A percentile compares a stretch with the other conserved stretches of the same genome.
Conservation (phyloP, 2,113 vertebrate species). For the Typhlomys cinereus region DNA sequence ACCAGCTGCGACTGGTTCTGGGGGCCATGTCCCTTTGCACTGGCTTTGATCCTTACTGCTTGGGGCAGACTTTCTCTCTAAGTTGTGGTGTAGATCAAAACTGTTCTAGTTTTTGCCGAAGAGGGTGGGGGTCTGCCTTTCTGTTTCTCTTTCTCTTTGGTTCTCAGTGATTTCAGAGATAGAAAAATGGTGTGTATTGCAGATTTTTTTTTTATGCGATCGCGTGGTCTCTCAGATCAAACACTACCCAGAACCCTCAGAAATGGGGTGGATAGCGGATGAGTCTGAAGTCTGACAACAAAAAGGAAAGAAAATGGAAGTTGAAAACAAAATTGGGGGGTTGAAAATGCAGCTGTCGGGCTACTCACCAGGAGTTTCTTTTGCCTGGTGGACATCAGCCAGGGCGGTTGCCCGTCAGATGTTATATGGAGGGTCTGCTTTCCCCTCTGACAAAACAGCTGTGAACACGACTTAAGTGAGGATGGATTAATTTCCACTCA, state of each 20-base stretch:
- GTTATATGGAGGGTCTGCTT: neutral
- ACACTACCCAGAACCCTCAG: neutral
- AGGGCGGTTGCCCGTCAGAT: constrained; percentile 71
- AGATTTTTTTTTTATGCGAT: constrained; percentile 6
- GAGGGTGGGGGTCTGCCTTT: constrained; percentile 21
- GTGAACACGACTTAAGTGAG: neutral
- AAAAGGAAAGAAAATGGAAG: neutral
- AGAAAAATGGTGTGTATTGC: constrained; percentile 1
- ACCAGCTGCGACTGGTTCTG: neutral
- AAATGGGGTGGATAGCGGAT: neutral
- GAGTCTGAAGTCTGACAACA: neutral
- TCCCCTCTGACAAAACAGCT: neutral
- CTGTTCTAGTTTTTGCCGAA: constrained; percentile 46
- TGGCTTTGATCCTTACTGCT: neutral
- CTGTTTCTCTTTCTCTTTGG: constrained; percentile 44
- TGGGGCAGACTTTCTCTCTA: constrained; percentile 28
- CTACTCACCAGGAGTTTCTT: neutral
- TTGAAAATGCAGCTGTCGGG: neutral
- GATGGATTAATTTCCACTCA: neutral
- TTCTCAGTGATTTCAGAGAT: constrained; percentile 41
- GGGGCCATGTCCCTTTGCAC: neutral
- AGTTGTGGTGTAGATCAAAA: constrained; percentile 55
- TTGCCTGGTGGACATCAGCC: constrained; percentile 67
- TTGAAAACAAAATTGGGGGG: neutral
- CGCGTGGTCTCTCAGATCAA: constrained; percentile 40